phyloP scores from a whole-genome alignment of 1,140 invertebrate species.

The Aradophagus sp. region DNA sequence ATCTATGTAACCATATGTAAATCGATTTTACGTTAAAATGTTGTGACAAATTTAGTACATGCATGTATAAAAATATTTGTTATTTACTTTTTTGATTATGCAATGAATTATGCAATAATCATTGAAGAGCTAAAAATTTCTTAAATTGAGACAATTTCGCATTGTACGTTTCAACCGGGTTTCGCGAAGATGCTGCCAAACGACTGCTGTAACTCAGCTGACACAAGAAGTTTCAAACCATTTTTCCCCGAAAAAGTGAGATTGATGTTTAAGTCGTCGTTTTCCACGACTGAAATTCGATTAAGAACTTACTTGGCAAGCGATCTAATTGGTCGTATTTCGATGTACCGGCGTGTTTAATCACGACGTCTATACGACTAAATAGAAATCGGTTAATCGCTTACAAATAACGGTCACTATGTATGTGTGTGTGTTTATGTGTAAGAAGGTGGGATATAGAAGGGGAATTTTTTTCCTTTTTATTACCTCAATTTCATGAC shows the following conservation, averaged over 20 bases:
- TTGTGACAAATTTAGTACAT: too few species aligned
- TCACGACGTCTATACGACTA: constrained; percentile 67
- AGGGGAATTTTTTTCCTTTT: constrained; percentile 20
- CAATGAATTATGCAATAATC: too few species aligned
- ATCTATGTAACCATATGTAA: too few species aligned
- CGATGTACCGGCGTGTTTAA: constrained; percentile 64
- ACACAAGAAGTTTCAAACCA: constrained; percentile 17
- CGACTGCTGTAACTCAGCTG: constrained; percentile 29
- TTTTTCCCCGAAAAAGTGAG: constrained; percentile 30
- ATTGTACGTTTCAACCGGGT: too few species aligned
- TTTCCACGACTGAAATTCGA: constrained; percentile 59
- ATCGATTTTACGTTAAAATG: too few species aligned
- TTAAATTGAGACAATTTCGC: too few species aligned
- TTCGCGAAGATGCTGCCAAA: constrained; percentile 41
- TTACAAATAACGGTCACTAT: too few species aligned
- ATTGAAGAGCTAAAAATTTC: too few species aligned
- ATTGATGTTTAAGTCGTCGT: constrained; percentile 59
- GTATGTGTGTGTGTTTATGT: too few species aligned
- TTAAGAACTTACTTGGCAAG: constrained; percentile 67
- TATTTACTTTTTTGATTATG: too few species aligned
- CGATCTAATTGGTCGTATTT: constrained; percentile 69
- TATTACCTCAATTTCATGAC: constrained; percentile 46
- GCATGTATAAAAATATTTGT: too few species aligned
- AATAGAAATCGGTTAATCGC: constrained; percentile 62
- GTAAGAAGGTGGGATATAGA: constrained; percentile 15